Evolutionary conservation across 2,113 vertebrate genomes (phyloP).

Genomic region (Oreochromis spilurus): DNA sequence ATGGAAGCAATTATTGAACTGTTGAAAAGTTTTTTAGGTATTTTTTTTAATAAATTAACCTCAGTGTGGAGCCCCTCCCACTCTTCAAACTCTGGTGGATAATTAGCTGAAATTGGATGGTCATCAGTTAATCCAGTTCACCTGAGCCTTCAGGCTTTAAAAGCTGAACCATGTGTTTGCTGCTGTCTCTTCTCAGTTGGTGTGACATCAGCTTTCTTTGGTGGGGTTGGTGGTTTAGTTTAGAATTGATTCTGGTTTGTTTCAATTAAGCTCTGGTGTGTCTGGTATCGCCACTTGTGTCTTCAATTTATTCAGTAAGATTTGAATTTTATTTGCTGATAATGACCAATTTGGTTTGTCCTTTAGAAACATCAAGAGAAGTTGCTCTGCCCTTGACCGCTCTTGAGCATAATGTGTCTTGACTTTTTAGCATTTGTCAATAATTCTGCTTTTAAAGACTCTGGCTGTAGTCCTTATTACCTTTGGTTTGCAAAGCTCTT

Average conservation of each 20-base stretch:
- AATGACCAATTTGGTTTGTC: background rate
- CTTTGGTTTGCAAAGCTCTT: background rate
- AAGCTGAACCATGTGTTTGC: background rate
- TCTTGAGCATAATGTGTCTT: background rate
- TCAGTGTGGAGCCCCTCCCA: background rate
- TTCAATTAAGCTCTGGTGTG: rapidly evolving
- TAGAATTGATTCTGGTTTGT: background rate
- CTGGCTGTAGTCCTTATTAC: background rate
- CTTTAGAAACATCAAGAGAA: background rate
- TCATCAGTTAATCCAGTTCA: background rate
- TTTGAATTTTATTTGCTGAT: background rate
- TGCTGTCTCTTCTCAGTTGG: background rate
- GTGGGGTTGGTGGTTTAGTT: background rate
- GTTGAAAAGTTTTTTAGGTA: too few species aligned
- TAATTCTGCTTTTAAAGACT: background rate
- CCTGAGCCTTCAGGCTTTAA: background rate
- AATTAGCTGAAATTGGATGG: background rate
- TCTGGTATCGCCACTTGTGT: background rate
- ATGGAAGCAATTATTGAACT: too few species aligned
- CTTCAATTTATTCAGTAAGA: background rate
- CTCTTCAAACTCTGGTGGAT: background rate
- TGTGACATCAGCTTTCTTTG: background rate
- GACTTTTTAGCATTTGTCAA: background rate
- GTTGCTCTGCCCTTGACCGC: background rate
- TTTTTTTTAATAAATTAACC: background rate